A percentile compares a stretch with the other conserved stretches of the same genome.
These are phyloP conservation scores for Polypterus senegalus DNA, from an alignment of 2,113 vertebrate species.

Conservation along the genomic window DNA sequence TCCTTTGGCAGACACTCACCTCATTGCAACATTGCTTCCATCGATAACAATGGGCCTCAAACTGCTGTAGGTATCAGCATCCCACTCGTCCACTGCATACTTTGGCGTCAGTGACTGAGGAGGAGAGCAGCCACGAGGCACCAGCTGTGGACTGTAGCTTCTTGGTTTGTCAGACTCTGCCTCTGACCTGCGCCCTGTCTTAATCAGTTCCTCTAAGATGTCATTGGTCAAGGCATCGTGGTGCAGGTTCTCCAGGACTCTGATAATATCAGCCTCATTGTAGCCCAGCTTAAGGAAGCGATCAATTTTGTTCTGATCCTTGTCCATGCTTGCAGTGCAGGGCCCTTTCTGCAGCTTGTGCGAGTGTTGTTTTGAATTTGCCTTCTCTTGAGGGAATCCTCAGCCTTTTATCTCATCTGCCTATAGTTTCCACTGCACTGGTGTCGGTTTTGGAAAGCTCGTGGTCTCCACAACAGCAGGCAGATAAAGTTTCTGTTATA, in stretches of 20 bases:
- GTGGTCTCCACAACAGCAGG: slow-evolving; percentile 15
- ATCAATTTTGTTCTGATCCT: slow-evolving; percentile 54
- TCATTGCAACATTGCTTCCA: slow-evolving; percentile 87
- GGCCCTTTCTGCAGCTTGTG: background rate
- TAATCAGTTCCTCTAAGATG: slow-evolving; percentile 74
- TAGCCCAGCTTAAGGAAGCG: slow-evolving; percentile 81
- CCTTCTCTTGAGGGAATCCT: slow-evolving; percentile 22
- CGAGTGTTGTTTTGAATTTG: background rate
- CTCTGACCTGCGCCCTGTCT: slow-evolving; percentile 50
- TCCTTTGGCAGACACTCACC: slow-evolving; percentile 41
- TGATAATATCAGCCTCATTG: slow-evolving; percentile 49
- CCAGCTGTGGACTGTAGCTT: slow-evolving; percentile 33
- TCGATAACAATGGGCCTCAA: slow-evolving; percentile 76
- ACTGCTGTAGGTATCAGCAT: slow-evolving; percentile 6
- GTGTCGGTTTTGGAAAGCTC: slow-evolving; percentile 31
- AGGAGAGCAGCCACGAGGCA: slow-evolving; percentile 49
- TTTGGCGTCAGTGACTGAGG: slow-evolving; percentile 7
- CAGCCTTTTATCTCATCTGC: slow-evolving; percentile 24
- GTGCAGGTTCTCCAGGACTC: slow-evolving; percentile 64
- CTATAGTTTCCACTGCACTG: slow-evolving; percentile 30
- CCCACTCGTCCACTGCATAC: slow-evolving; percentile 1
- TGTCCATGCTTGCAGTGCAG: slow-evolving; percentile 35
- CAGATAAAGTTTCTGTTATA: slow-evolving; percentile 14
- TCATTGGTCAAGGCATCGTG: slow-evolving; percentile 72
- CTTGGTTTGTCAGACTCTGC: slow-evolving; percentile 14